Evolutionary conservation across 2,888 invertebrate species (phyloP).

Genomic region (Falcaria lacertinaria): DNA sequence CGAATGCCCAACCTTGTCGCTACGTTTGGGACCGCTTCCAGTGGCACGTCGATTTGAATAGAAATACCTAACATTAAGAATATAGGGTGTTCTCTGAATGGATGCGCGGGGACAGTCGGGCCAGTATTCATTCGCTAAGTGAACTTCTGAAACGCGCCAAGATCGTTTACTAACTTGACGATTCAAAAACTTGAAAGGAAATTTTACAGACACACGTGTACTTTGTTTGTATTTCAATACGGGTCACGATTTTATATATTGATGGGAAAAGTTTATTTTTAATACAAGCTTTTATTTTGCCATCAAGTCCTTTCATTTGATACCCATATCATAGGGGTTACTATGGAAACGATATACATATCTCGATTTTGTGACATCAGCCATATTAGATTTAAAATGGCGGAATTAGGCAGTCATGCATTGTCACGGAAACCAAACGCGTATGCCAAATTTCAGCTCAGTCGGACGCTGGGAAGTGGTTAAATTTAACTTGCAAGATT

Average conservation of each 20-base stretch:
- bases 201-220: slow-evolving; percentile 39
- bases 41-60: slow-evolving; percentile 54
- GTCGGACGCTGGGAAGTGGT: too few relatives aligned
- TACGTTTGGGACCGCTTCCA: slow-evolving; percentile 37
- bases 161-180: slow-evolving; percentile 43
- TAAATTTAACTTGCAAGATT: too few relatives aligned
- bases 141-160: slow-evolving; percentile 46
- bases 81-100: slow-evolving; percentile 58
- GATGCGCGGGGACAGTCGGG: slow-evolving; percentile 45
- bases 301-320: too few relatives aligned
- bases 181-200: slow-evolving; percentile 49
- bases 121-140: slow-evolving; percentile 65
- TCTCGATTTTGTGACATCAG: too few relatives aligned
- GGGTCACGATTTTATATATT: slow-evolving; percentile 5
- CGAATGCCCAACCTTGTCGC: slow-evolving; percentile 18
- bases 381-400: too few relatives aligned
- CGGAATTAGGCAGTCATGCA: too few relatives aligned
- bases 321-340: too few relatives aligned
- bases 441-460: too few relatives aligned
- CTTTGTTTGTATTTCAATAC: slow-evolving; percentile 28
- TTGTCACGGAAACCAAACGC: too few relatives aligned
- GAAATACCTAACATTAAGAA: slow-evolving; percentile 67
- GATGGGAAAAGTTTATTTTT: slow-evolving; percentile 5
- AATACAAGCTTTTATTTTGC: too few relatives aligned
- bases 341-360: too few relatives aligned